Conservation (phyloP, 2,113 vertebrate species). For the Pungitius pungitius region DNA sequence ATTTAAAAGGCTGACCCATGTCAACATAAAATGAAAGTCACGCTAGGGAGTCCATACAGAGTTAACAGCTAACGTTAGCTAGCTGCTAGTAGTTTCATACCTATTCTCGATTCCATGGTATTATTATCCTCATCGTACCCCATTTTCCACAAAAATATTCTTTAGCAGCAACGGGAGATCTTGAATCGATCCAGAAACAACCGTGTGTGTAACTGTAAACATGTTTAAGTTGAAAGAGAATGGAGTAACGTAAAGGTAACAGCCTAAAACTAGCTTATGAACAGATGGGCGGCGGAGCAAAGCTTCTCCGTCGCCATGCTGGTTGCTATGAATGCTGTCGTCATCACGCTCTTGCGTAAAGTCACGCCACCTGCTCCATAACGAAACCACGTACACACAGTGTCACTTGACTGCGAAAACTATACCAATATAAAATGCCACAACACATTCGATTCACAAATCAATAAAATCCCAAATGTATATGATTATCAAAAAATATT, state of each 20-base stretch:
- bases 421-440: not conserved
- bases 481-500: not conserved
- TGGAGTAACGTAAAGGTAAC: not conserved
- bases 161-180: not conserved
- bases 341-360: constrained; percentile 63
- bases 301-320: constrained; percentile 80
- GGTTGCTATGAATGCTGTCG: constrained; percentile 78
- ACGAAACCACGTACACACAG: not conserved
- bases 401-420: not conserved
- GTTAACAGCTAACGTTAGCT: not conserved
- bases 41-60: too few relatives aligned
- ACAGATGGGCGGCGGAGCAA: constrained; percentile 23
- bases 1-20: not conserved
- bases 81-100: constrained; percentile 58
- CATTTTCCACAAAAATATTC: constrained; percentile 54
- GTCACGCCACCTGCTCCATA: not conserved
- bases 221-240: constrained; percentile 24
- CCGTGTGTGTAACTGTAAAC: constrained; percentile 11
- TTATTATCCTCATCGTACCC: constrained; percentile 51
- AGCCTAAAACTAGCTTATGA: constrained; percentile 36
- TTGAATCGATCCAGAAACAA: constrained; percentile 6
- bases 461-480: not conserved
- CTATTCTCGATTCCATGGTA: constrained; percentile 71
- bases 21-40: not conserved
- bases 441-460: not conserved